Conservation (phyloP, 2,888 invertebrate species). For the Drosophila helvetica region DNA sequence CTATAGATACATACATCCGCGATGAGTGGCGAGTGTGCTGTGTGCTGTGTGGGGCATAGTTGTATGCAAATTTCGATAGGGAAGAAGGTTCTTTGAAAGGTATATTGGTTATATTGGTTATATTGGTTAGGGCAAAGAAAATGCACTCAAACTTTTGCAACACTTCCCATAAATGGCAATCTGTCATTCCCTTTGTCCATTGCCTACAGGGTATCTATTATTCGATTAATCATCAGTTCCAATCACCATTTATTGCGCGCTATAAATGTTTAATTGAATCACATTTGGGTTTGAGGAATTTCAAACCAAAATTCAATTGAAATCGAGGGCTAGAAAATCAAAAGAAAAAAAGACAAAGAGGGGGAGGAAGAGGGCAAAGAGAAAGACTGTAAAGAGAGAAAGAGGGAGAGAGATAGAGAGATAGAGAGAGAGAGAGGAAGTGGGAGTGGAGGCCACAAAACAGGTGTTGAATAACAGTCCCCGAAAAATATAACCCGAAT, state of each 20-base stretch:
- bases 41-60: slow-evolving; percentile 24
- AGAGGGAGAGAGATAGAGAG: too few relatives aligned
- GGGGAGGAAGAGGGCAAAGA: background rate
- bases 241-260: slow-evolving; percentile 41
- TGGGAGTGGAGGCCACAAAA: background rate
- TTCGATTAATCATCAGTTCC: background rate
- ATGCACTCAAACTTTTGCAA: background rate
- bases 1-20: background rate
- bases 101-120: slow-evolving; percentile 2
- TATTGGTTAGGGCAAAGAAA: background rate
- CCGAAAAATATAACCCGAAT: background rate
- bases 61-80: slow-evolving; percentile 50
- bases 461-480: slow-evolving; percentile 26
- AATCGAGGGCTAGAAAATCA: slow-evolving; percentile 21
- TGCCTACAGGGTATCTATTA: background rate
- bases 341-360: background rate
- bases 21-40: background rate
- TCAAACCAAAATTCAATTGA: slow-evolving; percentile 32
- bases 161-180: background rate
- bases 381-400: slow-evolving; percentile 5
- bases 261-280: slow-evolving; percentile 62
- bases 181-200: background rate
- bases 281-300: slow-evolving; percentile 32
- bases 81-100: background rate
- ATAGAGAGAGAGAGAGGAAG: too few relatives aligned